Evolutionary conservation across 92 coral and sea anemone genomes (phyloP), one percentile per base, ranked within the genome.

Genomic region (Parazoanthus atlanticus): DNA sequence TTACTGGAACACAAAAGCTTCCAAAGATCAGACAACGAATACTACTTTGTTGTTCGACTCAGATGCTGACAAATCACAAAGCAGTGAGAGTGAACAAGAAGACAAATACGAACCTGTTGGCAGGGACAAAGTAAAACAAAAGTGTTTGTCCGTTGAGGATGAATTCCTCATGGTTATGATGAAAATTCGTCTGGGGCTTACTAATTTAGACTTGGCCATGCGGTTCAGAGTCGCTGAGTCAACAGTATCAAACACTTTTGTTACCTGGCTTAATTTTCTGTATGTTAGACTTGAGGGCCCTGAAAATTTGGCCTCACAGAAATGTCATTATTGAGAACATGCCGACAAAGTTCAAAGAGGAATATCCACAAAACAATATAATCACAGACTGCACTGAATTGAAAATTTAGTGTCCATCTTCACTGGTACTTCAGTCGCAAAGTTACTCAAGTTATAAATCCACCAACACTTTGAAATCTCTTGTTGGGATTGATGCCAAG

Each of bases 381-480:
- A 36, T 89, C 32, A 61, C 61, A 82, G 91, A 89, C 85, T 83
- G 88, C 13, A 84, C 91, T 19, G 89, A 89, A 80, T 69, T 83
- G 34, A 89, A 76, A 78, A 89, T 89, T 69, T 79, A 89, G 61
- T 89, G 88, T 32, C 89, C 89, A 72, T 73, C 77, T 49, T 89
- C 91, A 19, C 76, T 89, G 69, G 85, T 83, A 29, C 31, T 83
- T 30, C 91, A 89, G 79, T 90, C 89, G 32, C 92, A 90, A 78
- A 90, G 89, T 86, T 90, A 85, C 49, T 86, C 90, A 33, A 90
- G 72, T 85, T 90, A 86, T 74, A 90, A 90, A 80, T 90, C 92
- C 31, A 86, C 90, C 21, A 90, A 90, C 86, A 90, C 92, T 56
- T 65, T 90, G 74, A 90, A 90, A 86, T 90, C 89, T 69, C 76